phyloP scores from a whole-genome alignment of 2,888 invertebrate genomes.

The Temnothorax rugatulus region DNA sequence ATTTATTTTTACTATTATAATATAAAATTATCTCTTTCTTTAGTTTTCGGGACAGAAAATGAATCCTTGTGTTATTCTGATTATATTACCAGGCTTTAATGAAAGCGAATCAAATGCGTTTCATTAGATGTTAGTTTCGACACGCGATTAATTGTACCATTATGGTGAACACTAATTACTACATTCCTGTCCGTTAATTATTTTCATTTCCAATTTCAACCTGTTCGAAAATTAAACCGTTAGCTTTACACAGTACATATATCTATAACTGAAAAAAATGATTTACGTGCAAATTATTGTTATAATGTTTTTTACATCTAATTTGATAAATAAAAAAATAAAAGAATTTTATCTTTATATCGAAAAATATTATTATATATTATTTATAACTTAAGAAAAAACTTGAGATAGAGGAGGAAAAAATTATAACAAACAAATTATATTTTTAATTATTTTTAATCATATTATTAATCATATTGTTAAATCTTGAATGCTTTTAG shows the following conservation, averaged over 20 bases:
- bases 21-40: not conserved
- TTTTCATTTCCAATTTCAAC: constrained; percentile 8
- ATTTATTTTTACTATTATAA: not conserved
- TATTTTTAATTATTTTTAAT: not conserved
- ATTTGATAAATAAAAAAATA: not conserved
- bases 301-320: not conserved
- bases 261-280: not conserved
- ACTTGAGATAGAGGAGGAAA: not conserved
- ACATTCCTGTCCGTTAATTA: constrained; percentile 14
- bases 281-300: not conserved
- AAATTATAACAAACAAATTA: not conserved
- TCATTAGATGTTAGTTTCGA: constrained; percentile 16
- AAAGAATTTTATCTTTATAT: not conserved
- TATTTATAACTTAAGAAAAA: not conserved
- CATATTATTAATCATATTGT: not conserved
- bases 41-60: not conserved
- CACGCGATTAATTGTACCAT: constrained; percentile 8
- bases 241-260: not conserved
- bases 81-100: not conserved
- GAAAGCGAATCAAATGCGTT: constrained; percentile 1
- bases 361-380: not conserved
- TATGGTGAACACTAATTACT: constrained; percentile 10
- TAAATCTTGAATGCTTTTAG: not conserved
- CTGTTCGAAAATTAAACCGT: not conserved
- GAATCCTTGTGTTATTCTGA: not conserved